phyloP scores from a whole-genome alignment of 2,888 invertebrate species.

The Myopa tessellatipennis region DNA sequence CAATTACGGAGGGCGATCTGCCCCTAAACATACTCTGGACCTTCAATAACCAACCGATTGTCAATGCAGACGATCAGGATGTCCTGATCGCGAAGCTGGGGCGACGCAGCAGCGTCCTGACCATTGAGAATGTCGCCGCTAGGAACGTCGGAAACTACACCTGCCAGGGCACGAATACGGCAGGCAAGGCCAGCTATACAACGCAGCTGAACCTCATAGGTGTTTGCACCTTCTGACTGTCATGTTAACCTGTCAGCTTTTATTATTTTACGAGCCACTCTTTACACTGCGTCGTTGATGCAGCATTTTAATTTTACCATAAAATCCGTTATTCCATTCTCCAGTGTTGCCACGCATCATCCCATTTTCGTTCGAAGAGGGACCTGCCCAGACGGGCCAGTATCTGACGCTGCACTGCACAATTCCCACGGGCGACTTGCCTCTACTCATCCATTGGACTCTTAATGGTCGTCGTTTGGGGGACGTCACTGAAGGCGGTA shows the following conservation, averaged over 20 bases:
- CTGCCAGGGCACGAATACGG: constrained; percentile 79
- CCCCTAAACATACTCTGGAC: constrained; percentile 76
- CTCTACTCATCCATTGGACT: constrained; percentile 81
- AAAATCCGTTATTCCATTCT: constrained; percentile 56
- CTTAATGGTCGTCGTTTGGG: constrained; percentile 71
- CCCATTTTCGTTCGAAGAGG: constrained; percentile 83
- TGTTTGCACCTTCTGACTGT: constrained; percentile 55
- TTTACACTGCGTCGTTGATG: not conserved
- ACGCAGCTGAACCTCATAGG: constrained; percentile 81
- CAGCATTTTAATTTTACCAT: constrained; percentile 42
- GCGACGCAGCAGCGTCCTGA: constrained; percentile 76
- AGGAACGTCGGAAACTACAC: constrained; percentile 81
- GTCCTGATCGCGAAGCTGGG: constrained; percentile 72
- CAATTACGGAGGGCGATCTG: constrained; percentile 75
- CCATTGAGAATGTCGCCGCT: constrained; percentile 77
- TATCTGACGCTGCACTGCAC: constrained; percentile 76
- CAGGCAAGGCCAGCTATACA: constrained; percentile 76
- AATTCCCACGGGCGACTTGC: constrained; percentile 82
- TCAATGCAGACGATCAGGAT: constrained; percentile 66
- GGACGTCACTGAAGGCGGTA: constrained; percentile 74
- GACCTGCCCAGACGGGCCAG: constrained; percentile 82
- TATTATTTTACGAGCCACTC: constrained; percentile 22
- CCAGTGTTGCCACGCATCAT: constrained; percentile 84
- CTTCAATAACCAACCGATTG: constrained; percentile 68
- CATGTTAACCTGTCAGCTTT: constrained; percentile 12